These are phyloP conservation scores for Bombus consobrinus DNA, from an alignment of 1,140 invertebrate species.

Conservation along the genomic window DNA sequence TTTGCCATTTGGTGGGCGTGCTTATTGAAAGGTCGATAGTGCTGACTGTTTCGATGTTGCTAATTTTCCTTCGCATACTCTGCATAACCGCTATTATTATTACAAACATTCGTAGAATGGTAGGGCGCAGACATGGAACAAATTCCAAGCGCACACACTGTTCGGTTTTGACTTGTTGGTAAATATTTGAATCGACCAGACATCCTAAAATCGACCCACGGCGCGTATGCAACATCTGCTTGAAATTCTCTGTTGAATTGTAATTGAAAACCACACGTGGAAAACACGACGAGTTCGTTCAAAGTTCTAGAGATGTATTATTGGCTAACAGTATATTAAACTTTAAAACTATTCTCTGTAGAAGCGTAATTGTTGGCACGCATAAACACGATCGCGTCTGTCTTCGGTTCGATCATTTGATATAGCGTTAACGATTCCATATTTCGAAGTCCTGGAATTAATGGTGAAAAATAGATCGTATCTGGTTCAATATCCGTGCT, in stretches of 20 bases:
- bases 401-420: not conserved
- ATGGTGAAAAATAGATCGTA: conserved; percentile 43
- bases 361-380: too few species aligned
- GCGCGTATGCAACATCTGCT: not conserved
- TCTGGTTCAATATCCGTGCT: conserved; percentile 17
- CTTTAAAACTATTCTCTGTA: too few species aligned
- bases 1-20: too few species aligned
- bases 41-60: not conserved
- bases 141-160: not conserved
- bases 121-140: not conserved
- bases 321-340: too few species aligned
- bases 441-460: not conserved
- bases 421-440: not conserved
- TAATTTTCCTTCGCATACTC: conserved; percentile 1
- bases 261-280: not conserved
- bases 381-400: too few species aligned
- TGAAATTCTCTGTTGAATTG: not conserved
- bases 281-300: not conserved
- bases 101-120: not conserved
- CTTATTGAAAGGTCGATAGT: not conserved
- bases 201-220: not conserved
- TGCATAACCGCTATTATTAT: not conserved
- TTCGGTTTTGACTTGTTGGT: not conserved
- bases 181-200: conserved; percentile 2
- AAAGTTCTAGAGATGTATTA: too few species aligned